Evolutionary conservation across 2,888 invertebrate genomes (phyloP).

Genomic region (Ormyrus nitidulus): DNA sequence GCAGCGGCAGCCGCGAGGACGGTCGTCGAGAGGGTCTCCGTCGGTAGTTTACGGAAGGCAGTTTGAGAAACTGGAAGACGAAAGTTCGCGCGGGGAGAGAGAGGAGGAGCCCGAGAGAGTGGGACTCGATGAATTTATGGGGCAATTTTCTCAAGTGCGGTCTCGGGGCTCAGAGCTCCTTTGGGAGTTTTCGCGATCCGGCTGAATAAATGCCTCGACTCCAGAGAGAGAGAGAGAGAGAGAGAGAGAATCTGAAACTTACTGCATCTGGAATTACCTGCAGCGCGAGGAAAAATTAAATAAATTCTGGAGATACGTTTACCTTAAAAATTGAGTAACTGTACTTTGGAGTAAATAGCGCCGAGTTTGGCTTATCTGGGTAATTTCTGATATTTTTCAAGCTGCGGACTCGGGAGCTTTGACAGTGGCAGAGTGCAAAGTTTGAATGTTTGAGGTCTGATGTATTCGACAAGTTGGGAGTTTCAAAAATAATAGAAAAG

Average conservation of each 20-base stretch:
- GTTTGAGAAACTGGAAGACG: constrained; percentile 14
- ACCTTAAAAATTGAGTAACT: too few relatives aligned
- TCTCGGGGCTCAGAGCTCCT: neutral
- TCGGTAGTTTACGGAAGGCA: constrained; percentile 7
- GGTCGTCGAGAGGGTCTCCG: too few relatives aligned
- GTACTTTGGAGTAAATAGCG: too few relatives aligned
- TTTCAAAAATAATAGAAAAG: too few relatives aligned
- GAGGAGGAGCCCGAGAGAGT: neutral
- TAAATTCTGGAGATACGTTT: neutral
- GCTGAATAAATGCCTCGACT: neutral
- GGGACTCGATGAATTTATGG: constrained; percentile 59
- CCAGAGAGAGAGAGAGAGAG: neutral
- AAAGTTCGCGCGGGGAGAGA: constrained; percentile 15
- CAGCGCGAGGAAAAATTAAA: too few relatives aligned
- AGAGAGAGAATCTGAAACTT: neutral
- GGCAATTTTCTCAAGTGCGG: constrained; percentile 55
- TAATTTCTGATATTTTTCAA: too few relatives aligned
- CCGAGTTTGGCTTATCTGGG: too few relatives aligned
- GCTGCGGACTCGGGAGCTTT: too few relatives aligned
- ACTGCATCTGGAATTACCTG: too few relatives aligned
- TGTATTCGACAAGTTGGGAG: too few relatives aligned
- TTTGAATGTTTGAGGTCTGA: too few relatives aligned
- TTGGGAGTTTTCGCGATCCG: constrained; percentile 9
- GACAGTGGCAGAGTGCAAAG: too few relatives aligned
- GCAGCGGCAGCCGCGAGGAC: neutral